Conservation (phyloP, 2,888 invertebrate species). For the Orthosia gothica region DNA sequence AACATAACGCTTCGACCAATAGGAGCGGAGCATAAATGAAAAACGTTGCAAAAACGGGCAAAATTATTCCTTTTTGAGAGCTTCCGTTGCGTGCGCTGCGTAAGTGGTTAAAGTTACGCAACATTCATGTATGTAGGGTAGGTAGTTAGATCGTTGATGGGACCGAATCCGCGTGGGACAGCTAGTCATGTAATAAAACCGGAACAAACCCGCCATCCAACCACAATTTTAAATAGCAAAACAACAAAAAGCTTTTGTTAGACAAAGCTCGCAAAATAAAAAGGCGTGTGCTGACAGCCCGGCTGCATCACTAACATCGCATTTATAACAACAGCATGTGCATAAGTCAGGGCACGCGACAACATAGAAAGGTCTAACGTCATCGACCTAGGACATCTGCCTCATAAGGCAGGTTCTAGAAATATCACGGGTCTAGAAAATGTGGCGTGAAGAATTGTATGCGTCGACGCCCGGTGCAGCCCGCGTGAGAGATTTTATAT, state of each 20-base stretch:
- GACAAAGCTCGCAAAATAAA: constrained; percentile 66
- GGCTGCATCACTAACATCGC: constrained; percentile 68
- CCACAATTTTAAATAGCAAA: constrained; percentile 27
- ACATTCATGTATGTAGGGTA: too few relatives aligned
- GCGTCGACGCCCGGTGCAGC: constrained; percentile 50
- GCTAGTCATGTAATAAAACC: constrained; percentile 1
- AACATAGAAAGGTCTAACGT: constrained; percentile 88
- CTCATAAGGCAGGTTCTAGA: constrained; percentile 70
- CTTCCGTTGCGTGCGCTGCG: too few relatives aligned
- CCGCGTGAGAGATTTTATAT: constrained; percentile 59
- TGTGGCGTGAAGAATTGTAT: constrained; percentile 62
- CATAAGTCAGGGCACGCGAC: constrained; percentile 81
- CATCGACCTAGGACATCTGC: constrained; percentile 87
- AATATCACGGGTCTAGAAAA: constrained; percentile 61
- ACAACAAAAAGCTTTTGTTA: constrained; percentile 63
- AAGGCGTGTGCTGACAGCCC: constrained; percentile 76
- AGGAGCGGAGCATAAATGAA: too few relatives aligned
- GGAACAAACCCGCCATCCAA: constrained; percentile 8
- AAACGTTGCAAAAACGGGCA: too few relatives aligned
- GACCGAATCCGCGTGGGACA: too few relatives aligned
- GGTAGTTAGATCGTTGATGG: too few relatives aligned
- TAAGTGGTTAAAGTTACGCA: too few relatives aligned
- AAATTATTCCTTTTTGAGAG: too few relatives aligned
- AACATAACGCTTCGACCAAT: too few relatives aligned
- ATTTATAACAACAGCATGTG: constrained; percentile 77